These are phyloP conservation scores for Brachionus rubens DNA, from an alignment of 1,140 invertebrate species.

Conservation along the genomic window DNA sequence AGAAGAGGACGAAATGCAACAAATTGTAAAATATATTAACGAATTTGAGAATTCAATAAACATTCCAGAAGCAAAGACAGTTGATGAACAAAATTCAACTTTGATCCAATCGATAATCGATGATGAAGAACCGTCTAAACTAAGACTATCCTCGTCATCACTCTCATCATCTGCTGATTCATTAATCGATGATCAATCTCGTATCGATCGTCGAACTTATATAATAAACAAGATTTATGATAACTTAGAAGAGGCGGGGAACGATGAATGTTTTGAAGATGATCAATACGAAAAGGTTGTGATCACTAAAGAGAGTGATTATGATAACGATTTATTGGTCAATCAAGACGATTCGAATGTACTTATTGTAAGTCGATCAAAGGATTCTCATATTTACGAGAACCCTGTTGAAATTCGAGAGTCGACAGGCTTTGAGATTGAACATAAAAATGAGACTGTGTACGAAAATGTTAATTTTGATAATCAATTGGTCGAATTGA, in stretches of 20 bases:
- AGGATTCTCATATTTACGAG: neutral
- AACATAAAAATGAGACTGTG: neutral
- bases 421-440: slow-evolving; percentile 41
- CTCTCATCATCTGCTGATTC: slow-evolving; percentile 33
- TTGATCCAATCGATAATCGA: slow-evolving; percentile 19
- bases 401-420: slow-evolving; percentile 11
- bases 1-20: slow-evolving; percentile 37
- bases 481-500: slow-evolving; percentile 36
- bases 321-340: slow-evolving; percentile 28
- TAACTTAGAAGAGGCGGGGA: neutral
- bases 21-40: slow-evolving; percentile 10
- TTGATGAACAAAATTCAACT: neutral
- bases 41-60: slow-evolving; percentile 14
- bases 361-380: neutral
- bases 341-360: neutral
- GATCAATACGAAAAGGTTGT: slow-evolving; percentile 12
- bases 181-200: neutral
- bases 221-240: slow-evolving; percentile 36
- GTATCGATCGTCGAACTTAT: slow-evolving; percentile 23
- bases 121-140: slow-evolving; percentile 10
- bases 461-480: slow-evolving; percentile 16
- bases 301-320: neutral
- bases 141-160: slow-evolving; percentile 25
- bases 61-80: neutral
- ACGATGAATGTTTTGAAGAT: neutral